Percentiles rank a stretch among this genome's conserved stretches.
Conservation (phyloP, 2,113 vertebrate genomes). For the Pachycephala philippinensis region DNA sequence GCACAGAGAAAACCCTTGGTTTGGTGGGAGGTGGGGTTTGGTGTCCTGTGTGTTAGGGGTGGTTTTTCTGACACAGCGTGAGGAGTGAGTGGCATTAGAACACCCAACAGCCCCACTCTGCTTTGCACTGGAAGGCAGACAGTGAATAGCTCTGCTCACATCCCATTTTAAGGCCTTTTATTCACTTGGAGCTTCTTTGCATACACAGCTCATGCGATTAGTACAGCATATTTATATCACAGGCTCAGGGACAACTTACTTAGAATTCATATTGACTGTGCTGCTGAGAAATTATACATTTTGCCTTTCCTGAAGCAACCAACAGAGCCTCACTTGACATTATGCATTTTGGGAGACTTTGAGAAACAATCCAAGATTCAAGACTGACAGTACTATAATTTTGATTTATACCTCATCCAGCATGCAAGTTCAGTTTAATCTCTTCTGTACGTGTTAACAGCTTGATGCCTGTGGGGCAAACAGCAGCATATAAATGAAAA, state of each 20-base stretch:
- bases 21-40: neutral
- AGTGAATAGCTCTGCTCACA: neutral
- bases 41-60: rapidly evolving
- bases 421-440: constrained; percentile 63
- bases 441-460: constrained; percentile 70
- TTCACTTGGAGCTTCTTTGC: constrained; percentile 16
- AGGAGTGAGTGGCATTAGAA: neutral
- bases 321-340: constrained; percentile 72
- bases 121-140: neutral
- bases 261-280: constrained; percentile 60
- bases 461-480: constrained; percentile 71
- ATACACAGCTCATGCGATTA: constrained; percentile 41
- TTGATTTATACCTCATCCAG: constrained; percentile 77
- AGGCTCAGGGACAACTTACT: constrained; percentile 41
- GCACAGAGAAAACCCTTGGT: rapidly evolving
- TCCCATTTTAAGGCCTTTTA: constrained; percentile 35
- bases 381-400: constrained; percentile 74
- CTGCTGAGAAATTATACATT: constrained; percentile 69
- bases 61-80: rapidly evolving
- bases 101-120: neutral
- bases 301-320: constrained; percentile 65
- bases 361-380: constrained; percentile 68
- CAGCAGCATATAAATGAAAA: constrained; percentile 51
- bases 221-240: constrained; percentile 44
- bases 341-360: constrained; percentile 70